phyloP scores from a whole-genome alignment of 2,888 invertebrate genomes.

The Nymphalis polychloros region DNA sequence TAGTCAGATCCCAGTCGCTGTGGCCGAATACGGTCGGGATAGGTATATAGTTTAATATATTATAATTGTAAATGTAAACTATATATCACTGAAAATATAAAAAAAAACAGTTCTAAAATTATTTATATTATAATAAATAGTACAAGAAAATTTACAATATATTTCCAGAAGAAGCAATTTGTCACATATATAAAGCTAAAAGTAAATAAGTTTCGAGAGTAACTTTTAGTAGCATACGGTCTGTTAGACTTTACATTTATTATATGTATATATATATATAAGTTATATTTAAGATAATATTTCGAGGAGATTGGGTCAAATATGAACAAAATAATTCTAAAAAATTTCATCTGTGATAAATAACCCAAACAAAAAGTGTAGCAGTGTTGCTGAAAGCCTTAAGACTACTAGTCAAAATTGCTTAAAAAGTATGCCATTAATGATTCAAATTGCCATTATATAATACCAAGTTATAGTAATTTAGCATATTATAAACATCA shows the following conservation, averaged over 20 bases:
- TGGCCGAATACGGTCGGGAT: too few relatives aligned
- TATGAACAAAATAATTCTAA: background rate
- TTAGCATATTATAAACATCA: background rate
- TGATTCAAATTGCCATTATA: background rate
- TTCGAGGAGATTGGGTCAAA: conserved; percentile 9
- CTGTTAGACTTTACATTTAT: background rate
- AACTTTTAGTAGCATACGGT: too few relatives aligned
- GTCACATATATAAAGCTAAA: background rate
- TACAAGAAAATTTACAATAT: background rate
- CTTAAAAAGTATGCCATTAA: conserved; percentile 8
- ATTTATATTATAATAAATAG: too few relatives aligned
- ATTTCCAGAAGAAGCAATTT: background rate
- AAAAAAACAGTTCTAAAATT: too few relatives aligned
- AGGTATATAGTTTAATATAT: too few relatives aligned
- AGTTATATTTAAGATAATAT: background rate
- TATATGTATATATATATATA: background rate
- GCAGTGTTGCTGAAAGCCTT: background rate
- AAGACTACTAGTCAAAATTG: conserved; percentile 33
- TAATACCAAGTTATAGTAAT: conserved; percentile 1
- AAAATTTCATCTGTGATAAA: conserved; percentile 29
- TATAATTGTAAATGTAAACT: too few relatives aligned
- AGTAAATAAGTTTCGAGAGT: background rate
- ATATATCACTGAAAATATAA: too few relatives aligned
- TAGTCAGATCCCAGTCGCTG: too few relatives aligned
- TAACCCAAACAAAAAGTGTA: conserved; percentile 23